Percentiles rank a stretch among this genome's conserved stretches.
phyloP scores from a whole-genome alignment of 1,140 invertebrate genomes.

The Solen grandis region DNA sequence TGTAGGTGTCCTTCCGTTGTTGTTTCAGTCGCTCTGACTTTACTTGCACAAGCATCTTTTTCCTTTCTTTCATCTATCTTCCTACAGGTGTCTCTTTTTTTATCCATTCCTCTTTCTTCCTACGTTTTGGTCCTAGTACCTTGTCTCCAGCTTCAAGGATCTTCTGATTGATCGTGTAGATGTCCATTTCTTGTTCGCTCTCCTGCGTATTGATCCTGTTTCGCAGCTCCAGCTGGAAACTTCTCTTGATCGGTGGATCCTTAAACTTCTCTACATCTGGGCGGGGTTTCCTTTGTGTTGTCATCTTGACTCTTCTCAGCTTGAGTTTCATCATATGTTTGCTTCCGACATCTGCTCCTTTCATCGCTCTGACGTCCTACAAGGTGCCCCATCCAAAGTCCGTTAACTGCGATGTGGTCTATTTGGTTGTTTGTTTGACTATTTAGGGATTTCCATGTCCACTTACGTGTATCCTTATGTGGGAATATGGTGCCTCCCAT shows the following conservation, averaged over 20 bases:
- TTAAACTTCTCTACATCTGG: slow-evolving; percentile 1
- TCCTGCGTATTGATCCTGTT: background rate
- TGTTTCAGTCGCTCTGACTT: slow-evolving; percentile 15
- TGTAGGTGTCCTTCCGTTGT: background rate
- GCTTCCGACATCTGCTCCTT: slow-evolving; percentile 61
- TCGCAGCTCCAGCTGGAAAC: background rate
- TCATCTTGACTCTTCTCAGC: background rate
- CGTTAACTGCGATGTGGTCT: slow-evolving; percentile 52
- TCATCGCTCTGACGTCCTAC: slow-evolving; percentile 32
- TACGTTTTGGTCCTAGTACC: background rate
- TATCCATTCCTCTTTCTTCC: too few species aligned
- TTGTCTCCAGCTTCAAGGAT: background rate
- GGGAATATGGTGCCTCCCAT: slow-evolving; percentile 6
- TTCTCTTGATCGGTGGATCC: background rate
- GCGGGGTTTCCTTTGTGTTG: background rate
- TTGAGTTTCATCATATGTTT: slow-evolving; percentile 60
- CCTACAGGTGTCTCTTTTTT: background rate
- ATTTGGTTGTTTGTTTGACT: slow-evolving; percentile 45
- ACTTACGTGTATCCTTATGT: slow-evolving; percentile 51
- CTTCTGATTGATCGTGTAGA: background rate
- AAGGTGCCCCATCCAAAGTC: slow-evolving; percentile 25
- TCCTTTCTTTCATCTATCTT: slow-evolving; percentile 29
- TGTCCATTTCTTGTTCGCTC: background rate
- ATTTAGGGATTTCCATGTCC: slow-evolving; percentile 38
- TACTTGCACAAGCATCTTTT: slow-evolving; percentile 24